Percentiles rank a stretch among this genome's conserved stretches.
phyloP scores from a whole-genome alignment of 2,888 invertebrate species.

The Clistopyga incitator region DNA sequence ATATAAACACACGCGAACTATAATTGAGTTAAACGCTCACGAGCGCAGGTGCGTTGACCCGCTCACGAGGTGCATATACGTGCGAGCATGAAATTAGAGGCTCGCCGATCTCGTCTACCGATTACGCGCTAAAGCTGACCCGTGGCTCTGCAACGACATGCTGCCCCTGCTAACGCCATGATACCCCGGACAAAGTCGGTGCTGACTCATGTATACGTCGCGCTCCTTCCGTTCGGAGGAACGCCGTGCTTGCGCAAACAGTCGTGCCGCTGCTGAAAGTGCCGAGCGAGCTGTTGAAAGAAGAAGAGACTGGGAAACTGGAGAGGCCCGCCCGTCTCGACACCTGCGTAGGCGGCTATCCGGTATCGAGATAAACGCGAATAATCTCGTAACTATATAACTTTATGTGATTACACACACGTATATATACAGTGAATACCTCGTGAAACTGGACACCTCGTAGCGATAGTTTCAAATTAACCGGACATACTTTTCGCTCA shows the following conservation, averaged over 20 bases:
- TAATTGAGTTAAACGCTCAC: constrained; percentile 66
- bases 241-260: constrained; percentile 50
- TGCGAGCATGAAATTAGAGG: constrained; percentile 77
- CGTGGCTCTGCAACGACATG: constrained; percentile 37
- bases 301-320: constrained; percentile 41
- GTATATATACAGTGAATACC: neutral
- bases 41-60: constrained; percentile 62
- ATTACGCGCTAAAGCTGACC: constrained; percentile 71
- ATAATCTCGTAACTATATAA: constrained; percentile 56
- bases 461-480: too few species aligned
- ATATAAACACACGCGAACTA: constrained; percentile 56
- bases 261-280: constrained; percentile 54
- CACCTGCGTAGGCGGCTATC: constrained; percentile 63
- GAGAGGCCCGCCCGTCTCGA: constrained; percentile 34
- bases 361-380: constrained; percentile 64
- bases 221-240: constrained; percentile 47
- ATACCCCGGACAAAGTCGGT: neutral
- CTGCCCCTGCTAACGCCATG: neutral
- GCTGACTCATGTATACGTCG: constrained; percentile 2
- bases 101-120: constrained; percentile 77
- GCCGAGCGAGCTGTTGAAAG: constrained; percentile 43
- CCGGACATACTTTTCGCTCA: too few species aligned
- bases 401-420: neutral
- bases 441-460: neutral
- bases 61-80: constrained; percentile 54